Evolutionary conservation across 2,113 vertebrate species (phyloP).

Genomic region (Solea solea): DNA sequence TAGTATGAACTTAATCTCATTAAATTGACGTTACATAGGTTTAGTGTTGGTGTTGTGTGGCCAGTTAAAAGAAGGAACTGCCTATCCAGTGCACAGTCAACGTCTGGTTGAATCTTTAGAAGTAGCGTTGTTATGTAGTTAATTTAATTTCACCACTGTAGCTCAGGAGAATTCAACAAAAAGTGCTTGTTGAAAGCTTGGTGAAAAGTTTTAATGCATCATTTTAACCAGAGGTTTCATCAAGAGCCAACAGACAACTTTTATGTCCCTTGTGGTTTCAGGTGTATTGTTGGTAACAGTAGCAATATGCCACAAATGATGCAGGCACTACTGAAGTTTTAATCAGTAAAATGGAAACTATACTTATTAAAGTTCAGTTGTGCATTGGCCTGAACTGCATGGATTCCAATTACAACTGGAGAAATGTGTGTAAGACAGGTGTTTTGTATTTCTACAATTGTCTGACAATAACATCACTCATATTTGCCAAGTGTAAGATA

Average conservation of each 20-base stretch:
- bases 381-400: not conserved
- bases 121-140: constrained; percentile 25
- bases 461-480: constrained; percentile 1
- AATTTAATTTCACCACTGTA: constrained; percentile 27
- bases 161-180: constrained; percentile 25
- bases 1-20: constrained; percentile 53
- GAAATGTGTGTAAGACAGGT: not conserved
- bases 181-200: constrained; percentile 29
- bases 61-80: constrained; percentile 27
- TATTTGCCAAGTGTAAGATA: constrained; percentile 56
- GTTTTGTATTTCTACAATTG: constrained; percentile 37
- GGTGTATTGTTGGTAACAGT: too few species aligned
- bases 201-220: not conserved
- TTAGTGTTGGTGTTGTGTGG: constrained; percentile 40
- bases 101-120: constrained; percentile 2
- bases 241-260: too few species aligned
- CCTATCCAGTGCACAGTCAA: constrained; percentile 32
- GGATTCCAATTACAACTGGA: not conserved
- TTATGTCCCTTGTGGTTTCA: too few species aligned
- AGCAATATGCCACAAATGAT: too few species aligned
- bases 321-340: too few species aligned
- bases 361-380: too few species aligned
- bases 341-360: not conserved
- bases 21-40: constrained; percentile 55
- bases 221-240: not conserved